Evolutionary conservation across 2,113 vertebrate genomes (phyloP).

Genomic region (Corythornis cristatus): DNA sequence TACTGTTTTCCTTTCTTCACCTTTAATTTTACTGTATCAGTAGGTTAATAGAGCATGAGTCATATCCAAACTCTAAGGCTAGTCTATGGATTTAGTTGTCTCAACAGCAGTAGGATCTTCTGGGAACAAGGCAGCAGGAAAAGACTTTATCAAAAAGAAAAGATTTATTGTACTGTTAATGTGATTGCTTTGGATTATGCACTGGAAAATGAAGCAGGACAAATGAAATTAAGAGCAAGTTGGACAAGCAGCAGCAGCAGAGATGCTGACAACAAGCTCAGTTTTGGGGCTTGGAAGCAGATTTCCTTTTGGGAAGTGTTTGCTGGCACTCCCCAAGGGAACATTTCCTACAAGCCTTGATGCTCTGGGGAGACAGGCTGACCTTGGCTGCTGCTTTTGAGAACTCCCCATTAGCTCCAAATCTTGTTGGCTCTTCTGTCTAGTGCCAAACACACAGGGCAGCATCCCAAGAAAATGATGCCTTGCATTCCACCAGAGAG

Average conservation of each 20-base stretch:
- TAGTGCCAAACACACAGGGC: background rate
- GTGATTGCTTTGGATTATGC: background rate
- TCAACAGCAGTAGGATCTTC: background rate
- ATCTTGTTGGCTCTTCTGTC: background rate
- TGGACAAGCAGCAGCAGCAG: background rate
- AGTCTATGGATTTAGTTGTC: background rate
- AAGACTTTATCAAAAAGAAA: background rate
- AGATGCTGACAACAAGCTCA: background rate
- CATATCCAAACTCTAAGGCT: background rate
- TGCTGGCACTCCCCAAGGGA: accelerated
- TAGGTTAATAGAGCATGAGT: background rate
- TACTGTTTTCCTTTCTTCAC: background rate
- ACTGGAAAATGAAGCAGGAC: background rate
- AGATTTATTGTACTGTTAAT: background rate
- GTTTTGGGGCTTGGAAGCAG: accelerated
- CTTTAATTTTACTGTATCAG: background rate
- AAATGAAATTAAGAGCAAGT: background rate
- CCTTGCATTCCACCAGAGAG: accelerated
- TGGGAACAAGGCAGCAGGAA: background rate
- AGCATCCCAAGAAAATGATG: background rate
- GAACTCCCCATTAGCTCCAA: background rate
- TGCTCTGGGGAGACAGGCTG: background rate
- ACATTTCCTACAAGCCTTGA: background rate
- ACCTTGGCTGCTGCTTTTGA: background rate
- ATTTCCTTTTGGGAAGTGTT: background rate